Conservation (phyloP, 2,797 vertebrate species). For the Urocyon cinereoargenteus region DNA sequence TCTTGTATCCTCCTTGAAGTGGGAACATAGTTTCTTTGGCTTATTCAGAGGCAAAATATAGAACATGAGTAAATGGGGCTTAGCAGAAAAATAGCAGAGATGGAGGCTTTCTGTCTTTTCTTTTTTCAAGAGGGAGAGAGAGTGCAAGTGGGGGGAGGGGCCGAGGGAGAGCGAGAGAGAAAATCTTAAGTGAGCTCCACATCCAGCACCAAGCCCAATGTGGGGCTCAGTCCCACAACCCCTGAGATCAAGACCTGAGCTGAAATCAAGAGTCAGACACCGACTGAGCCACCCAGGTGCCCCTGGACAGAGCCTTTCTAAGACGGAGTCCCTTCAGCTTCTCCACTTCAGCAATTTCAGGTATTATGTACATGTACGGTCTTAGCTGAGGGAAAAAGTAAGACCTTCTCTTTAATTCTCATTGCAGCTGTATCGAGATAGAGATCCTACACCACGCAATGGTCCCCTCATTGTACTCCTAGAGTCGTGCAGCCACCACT, state of each 20-base stretch:
- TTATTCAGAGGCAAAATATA: neutral
- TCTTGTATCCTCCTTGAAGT: neutral
- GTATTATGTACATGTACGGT: neutral
- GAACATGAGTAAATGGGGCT: neutral
- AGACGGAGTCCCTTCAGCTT: neutral
- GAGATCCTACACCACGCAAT: neutral
- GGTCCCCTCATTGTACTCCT: neutral
- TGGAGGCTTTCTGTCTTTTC: neutral
- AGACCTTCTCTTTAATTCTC: neutral
- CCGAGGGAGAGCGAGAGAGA: neutral
- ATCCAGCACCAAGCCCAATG: neutral
- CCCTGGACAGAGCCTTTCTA: neutral
- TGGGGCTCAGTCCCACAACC: neutral
- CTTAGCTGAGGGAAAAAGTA: neutral
- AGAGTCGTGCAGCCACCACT: neutral
- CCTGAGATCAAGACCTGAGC: neutral
- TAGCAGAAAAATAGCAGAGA: neutral
- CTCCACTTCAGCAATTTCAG: neutral
- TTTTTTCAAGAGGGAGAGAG: neutral
- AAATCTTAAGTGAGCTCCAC: neutral
- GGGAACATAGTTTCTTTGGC: neutral
- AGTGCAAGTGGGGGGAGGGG: neutral
- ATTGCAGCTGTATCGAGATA: too few species aligned
- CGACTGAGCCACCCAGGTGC: neutral
- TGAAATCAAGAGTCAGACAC: neutral